A percentile compares a stretch with the other conserved stretches of the same genome.
phyloP scores from a whole-genome alignment of 2,797 vertebrate genomes.

The Semotilus atromaculatus region DNA sequence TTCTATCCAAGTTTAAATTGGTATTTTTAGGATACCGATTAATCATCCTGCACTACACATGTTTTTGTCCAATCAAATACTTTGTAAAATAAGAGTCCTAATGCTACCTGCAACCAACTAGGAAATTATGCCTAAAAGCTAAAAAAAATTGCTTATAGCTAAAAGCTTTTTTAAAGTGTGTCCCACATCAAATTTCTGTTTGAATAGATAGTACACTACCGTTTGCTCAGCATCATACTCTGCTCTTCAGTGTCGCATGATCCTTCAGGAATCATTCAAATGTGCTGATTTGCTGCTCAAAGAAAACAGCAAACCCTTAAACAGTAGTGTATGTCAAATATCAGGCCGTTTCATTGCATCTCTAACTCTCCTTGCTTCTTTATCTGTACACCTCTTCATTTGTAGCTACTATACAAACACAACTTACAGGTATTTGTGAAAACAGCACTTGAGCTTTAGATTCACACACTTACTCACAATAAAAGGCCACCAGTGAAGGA shows the following conservation, averaged over 20 bases:
- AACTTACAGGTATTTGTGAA: background rate
- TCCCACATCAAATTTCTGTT: background rate
- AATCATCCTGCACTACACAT: background rate
- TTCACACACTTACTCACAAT: slow-evolving; percentile 22
- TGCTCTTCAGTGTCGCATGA: background rate
- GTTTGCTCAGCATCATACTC: too few relatives aligned
- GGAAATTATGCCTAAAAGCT: background rate
- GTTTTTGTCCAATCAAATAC: too few relatives aligned
- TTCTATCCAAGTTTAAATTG: too few relatives aligned
- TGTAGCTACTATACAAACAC: background rate
- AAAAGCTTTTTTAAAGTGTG: background rate
- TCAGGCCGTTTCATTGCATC: background rate
- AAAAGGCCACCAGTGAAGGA: slow-evolving; percentile 39
- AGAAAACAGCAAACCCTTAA: background rate
- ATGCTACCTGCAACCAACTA: background rate
- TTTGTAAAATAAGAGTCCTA: background rate
- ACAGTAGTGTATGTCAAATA: background rate
- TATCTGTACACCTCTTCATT: background rate
- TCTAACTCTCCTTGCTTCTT: background rate
- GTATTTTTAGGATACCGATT: background rate
- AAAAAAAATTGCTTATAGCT: background rate
- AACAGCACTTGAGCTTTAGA: slow-evolving; percentile 7
- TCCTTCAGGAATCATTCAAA: background rate
- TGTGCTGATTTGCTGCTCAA: background rate
- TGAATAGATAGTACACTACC: background rate